phyloP scores from a whole-genome alignment of 1,140 invertebrate species.

The Dreissena rostriformis region DNA sequence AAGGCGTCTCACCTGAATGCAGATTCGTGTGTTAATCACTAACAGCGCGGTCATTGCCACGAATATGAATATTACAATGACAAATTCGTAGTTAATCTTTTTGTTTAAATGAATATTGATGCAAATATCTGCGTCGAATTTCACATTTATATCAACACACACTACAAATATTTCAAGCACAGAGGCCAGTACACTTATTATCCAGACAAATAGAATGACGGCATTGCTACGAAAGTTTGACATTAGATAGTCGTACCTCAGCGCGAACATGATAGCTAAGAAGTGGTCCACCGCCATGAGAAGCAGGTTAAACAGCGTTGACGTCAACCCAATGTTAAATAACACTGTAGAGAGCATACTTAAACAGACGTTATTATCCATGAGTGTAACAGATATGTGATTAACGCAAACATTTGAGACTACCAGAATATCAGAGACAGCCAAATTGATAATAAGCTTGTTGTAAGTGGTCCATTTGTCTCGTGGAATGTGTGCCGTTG shows the following conservation, averaged over 20 bases:
- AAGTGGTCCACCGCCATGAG: constrained; percentile 88
- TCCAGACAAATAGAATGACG: constrained; percentile 86
- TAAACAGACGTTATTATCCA: neutral
- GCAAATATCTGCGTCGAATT: constrained; percentile 56
- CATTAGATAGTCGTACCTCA: constrained; percentile 88
- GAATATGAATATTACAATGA: constrained; percentile 79
- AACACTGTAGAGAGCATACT: neutral
- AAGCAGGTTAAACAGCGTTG: constrained; percentile 86
- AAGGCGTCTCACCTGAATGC: neutral
- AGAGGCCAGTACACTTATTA: constrained; percentile 82
- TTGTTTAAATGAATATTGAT: constrained; percentile 79
- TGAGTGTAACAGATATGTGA: neutral
- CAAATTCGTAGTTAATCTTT: constrained; percentile 62
- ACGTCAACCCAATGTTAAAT: constrained; percentile 64
- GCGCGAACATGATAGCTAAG: constrained; percentile 92
- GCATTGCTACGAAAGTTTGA: constrained; percentile 85
- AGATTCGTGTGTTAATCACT: constrained; percentile 64
- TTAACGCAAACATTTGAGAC: constrained; percentile 55
- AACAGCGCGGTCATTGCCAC: constrained; percentile 77
- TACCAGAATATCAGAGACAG: constrained; percentile 67
- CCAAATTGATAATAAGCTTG: constrained; percentile 70
- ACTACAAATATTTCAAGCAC: constrained; percentile 78
- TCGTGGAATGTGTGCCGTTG: constrained; percentile 57
- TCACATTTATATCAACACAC: neutral
- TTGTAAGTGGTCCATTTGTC: constrained; percentile 59